Evolutionary conservation across 2,888 invertebrate genomes (phyloP).

Genomic region (Chymomyza amoena): DNA sequence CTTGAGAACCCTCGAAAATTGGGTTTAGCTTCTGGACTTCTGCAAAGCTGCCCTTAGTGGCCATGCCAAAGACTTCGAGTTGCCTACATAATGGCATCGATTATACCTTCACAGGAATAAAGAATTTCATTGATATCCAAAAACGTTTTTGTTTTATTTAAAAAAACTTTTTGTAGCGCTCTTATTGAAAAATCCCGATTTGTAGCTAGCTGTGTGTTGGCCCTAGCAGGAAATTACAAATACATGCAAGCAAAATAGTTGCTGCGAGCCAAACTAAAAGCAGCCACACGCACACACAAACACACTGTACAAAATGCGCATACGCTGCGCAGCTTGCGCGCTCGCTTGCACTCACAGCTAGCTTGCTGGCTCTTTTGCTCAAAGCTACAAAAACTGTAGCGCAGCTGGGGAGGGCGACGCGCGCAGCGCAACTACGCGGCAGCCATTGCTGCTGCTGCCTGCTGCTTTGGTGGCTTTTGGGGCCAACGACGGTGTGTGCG

Average conservation of each 20-base stretch:
- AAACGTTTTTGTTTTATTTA: too few species aligned
- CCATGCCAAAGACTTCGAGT: too few species aligned
- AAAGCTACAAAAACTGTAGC: not conserved
- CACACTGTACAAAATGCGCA: slow-evolving; percentile 33
- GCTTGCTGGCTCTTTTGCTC: not conserved
- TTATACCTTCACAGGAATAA: too few species aligned
- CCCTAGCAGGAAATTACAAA: slow-evolving; percentile 62
- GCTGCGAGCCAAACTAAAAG: not conserved
- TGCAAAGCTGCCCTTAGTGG: too few species aligned
- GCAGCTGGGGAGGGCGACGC: not conserved
- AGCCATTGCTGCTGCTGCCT: not conserved
- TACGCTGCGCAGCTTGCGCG: slow-evolving; percentile 33
- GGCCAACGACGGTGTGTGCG: not conserved
- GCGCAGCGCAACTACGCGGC: not conserved
- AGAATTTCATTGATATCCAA: too few species aligned
- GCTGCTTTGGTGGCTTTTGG: not conserved
- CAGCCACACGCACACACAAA: not conserved
- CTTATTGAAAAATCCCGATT: too few species aligned
- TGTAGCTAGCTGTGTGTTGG: not conserved
- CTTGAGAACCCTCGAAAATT: too few species aligned
- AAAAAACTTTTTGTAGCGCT: too few species aligned
- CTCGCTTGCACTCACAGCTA: slow-evolving; percentile 19
- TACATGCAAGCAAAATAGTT: slow-evolving; percentile 39
- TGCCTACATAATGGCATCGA: too few species aligned
- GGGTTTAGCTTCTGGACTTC: too few species aligned